These are phyloP conservation scores for Lepidurus apus DNA, from an alignment of 1,140 invertebrate species.

Conservation along the genomic window DNA sequence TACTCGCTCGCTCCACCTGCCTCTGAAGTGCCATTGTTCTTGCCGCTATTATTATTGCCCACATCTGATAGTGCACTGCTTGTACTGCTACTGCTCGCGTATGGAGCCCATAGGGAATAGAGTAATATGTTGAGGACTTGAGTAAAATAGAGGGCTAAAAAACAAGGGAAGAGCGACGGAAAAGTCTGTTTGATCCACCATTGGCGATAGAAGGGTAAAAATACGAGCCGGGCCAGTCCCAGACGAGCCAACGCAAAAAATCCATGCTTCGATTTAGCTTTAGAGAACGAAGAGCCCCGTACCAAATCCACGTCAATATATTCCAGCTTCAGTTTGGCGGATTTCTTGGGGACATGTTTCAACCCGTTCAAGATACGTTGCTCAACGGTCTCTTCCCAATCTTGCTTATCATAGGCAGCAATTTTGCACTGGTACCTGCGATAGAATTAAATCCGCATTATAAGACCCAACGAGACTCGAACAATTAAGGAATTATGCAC, in stretches of 20 bases:
- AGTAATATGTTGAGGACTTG: conserved; percentile 64
- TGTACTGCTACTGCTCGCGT: background rate
- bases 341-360: conserved; percentile 77
- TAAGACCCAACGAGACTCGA: background rate
- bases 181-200: conserved; percentile 90
- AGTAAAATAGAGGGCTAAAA: conserved; percentile 68
- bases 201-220: conserved; percentile 71
- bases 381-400: conserved; percentile 92
- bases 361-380: conserved; percentile 78
- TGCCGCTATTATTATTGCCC: conserved; percentile 20
- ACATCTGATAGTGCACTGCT: background rate
- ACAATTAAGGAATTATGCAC: background rate
- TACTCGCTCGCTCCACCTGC: conserved; percentile 26
- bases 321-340: conserved; percentile 80
- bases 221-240: conserved; percentile 67
- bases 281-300: conserved; percentile 82
- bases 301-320: conserved; percentile 94
- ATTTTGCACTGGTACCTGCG: conserved; percentile 87
- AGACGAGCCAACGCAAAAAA: conserved; percentile 71
- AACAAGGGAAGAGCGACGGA: conserved; percentile 59
- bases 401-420: conserved; percentile 90
- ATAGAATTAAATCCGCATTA: conserved; percentile 29
- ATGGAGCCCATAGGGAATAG: conserved; percentile 49
- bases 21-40: background rate
- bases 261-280: conserved; percentile 85